Base-by-base conservation (phyloP, 2,888 invertebrate species). In the Tetrapedia diversipes region DNA sequence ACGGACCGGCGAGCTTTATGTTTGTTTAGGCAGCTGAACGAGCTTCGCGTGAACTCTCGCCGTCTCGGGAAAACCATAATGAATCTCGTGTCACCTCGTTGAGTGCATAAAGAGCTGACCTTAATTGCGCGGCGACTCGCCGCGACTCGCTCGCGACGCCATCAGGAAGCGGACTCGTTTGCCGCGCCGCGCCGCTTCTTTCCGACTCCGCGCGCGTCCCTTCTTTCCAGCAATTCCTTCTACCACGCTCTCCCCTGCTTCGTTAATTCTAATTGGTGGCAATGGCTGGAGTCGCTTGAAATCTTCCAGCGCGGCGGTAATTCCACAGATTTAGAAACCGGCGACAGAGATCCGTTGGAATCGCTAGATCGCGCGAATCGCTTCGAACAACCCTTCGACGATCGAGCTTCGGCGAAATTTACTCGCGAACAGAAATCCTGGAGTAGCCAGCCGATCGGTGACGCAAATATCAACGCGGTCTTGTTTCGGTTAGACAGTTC, bases 11-110 rank as follows among this genome's bases (percentile, higher is more conserved):
- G 41, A 77, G 83, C 87, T 87, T 87, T 87, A 85, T 87, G 71
- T 86, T 87, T 87, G 87, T 79, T 86, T 86, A 86, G 86, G 81
- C 80, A 86, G 84, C 86, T 79, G 86, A 86, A 86, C 87, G 84
- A 59, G 63, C 69, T 68, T 53, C 67, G 69, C 73, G 74, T 27
- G 56, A 77, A 75, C 77, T 57, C 59, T 27, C 47, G 27, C 67
- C 60, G 32, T 73, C 76, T 66, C 77, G 68, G 53, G 41, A 64
- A 60, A 74, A 74, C 65, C 37, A 65, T 64, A 65, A 71, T 47
- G 71, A 71, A 65, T 71, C 65, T 29, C 51, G 59, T 54, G 75
- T 74, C 77, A 65, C 75, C 53, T 60, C 71, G 60, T 41, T 47
- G 49, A 24, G 24, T 24, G 56, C 54, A 53, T 53, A 37, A 65